Evolutionary conservation across 2,797 vertebrate species (phyloP), one percentile per base, ranked within the genome.

Genomic region (Pangasius mekongensis): DNA sequence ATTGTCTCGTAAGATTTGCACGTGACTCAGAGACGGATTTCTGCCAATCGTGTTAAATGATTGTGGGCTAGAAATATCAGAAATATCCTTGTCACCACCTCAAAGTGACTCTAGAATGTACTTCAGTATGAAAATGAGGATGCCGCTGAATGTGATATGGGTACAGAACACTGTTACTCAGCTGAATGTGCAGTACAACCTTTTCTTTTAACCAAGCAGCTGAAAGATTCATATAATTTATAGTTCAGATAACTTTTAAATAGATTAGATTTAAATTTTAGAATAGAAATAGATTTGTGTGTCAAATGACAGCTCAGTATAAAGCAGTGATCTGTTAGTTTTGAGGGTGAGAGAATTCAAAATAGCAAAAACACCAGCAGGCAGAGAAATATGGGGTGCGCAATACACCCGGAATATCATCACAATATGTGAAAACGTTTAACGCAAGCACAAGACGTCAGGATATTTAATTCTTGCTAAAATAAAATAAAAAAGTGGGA

Each of bases 61-160:
- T 62, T 82, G 10, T 60, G 56, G 56, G 20, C 27, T 14, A 24
- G 20, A 60, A 62, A 85, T 62, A 54, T 69, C 60, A 83, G 43
- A 83, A 86, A 77, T 66, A 62, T 27, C 56, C 20, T 71, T 6
- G 30, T 56, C 24, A 49, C 74, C 64, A 84, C 69, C 81, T 86
- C 62, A 84, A 69, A 86, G 85, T 20, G 11, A 88, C 30, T 30
- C 47, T 27, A 54, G 77, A 60, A 66, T 56, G 18, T 78, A 33
- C 3, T 36, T 77, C 18, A 47, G 0, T 74, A 43, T 24, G 7
- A 20, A 87, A 49, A 74, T 30, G 24, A 47, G 27, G 7, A 83
- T 49, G 62, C 7, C 14, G 33, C 22, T 43, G 11, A 83, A 47
- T 3, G 58, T 3, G 82, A 49, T 66, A 6, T 27, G 5, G 13